Evolutionary conservation across 2,797 vertebrate genomes (phyloP).

Genomic region (Pterois miles): DNA sequence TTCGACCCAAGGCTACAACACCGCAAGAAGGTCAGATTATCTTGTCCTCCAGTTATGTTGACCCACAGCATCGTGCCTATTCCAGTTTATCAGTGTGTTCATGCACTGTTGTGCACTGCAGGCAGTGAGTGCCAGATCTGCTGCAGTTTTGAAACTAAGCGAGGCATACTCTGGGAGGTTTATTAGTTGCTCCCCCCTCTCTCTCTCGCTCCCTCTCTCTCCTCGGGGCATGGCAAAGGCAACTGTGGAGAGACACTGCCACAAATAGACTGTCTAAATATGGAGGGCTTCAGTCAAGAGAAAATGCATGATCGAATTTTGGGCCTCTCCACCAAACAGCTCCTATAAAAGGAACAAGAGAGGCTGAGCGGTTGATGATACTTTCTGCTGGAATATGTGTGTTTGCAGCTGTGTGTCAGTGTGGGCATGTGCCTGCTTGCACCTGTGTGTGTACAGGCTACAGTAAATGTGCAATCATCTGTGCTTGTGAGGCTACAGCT

Average conservation of each 20-base stretch:
- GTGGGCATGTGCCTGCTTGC: slow-evolving; percentile 10
- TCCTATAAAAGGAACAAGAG: slow-evolving; percentile 60
- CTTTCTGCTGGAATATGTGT: slow-evolving; percentile 37
- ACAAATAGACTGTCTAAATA: slow-evolving; percentile 80
- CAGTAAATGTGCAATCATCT: slow-evolving; percentile 1
- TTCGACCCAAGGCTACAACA: neutral
- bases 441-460: slow-evolving; percentile 4
- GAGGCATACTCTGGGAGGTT: slow-evolving; percentile 67
- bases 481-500: neutral
- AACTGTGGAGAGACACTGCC: slow-evolving; percentile 71
- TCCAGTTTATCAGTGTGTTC: slow-evolving; percentile 42
- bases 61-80: slow-evolving; percentile 28
- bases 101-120: slow-evolving; percentile 61
- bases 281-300: slow-evolving; percentile 71
- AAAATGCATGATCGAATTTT: slow-evolving; percentile 71
- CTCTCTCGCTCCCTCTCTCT: slow-evolving; percentile 37
- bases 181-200: slow-evolving; percentile 57
- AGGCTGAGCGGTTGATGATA: slow-evolving; percentile 29
- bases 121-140: slow-evolving; percentile 56
- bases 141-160: slow-evolving; percentile 70
- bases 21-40: slow-evolving; percentile 12
- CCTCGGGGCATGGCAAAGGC: slow-evolving; percentile 72
- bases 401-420: slow-evolving; percentile 11
- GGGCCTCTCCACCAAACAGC: slow-evolving; percentile 64
- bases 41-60: slow-evolving; percentile 16